phyloP scores from a whole-genome alignment of 2,797 vertebrate species.

The Siniperca obscura region DNA sequence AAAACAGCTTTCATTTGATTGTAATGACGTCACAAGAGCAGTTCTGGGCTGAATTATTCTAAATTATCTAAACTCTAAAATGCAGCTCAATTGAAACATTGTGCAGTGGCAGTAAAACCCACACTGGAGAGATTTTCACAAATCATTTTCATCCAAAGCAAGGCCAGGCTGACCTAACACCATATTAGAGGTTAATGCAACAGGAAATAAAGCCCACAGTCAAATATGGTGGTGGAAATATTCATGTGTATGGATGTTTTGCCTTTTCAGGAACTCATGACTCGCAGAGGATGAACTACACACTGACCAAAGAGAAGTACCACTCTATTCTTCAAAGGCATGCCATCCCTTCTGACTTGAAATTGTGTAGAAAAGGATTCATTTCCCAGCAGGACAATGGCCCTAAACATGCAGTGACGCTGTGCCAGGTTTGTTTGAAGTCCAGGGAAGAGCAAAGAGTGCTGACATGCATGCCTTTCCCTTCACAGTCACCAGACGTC shows the following conservation, averaged over 20 bases:
- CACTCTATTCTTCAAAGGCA: conserved; percentile 51
- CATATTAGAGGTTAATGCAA: conserved; percentile 30
- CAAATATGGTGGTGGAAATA: conserved; percentile 24
- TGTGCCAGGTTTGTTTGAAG: conserved; percentile 60
- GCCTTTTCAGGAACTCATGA: conserved; percentile 45
- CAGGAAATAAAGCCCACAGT: conserved; percentile 27
- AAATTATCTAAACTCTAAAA: neutral
- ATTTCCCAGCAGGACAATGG: conserved; percentile 61
- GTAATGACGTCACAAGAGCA: neutral
- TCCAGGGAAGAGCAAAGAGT: conserved; percentile 59
- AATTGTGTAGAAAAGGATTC: conserved; percentile 36
- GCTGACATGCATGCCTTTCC: conserved; percentile 49
- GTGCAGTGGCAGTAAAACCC: neutral
- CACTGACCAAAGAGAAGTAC: conserved; percentile 41
- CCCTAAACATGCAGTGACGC: conserved; percentile 42
- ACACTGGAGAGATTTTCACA: conserved; percentile 23
- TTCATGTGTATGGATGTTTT: conserved; percentile 33
- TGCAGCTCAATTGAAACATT: conserved; percentile 15
- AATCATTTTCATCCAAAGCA: conserved; percentile 25
- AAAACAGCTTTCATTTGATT: neutral
- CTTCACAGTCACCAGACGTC: conserved; percentile 46
- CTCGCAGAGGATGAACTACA: conserved; percentile 27
- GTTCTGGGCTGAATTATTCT: neutral
- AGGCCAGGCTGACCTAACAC: conserved; percentile 15
- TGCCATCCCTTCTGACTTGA: conserved; percentile 39